A percentile compares a stretch with the other conserved stretches of the same genome.
These are phyloP conservation scores for Pinna nobilis DNA, from an alignment of 1,140 invertebrate species.

Conservation along the genomic window DNA sequence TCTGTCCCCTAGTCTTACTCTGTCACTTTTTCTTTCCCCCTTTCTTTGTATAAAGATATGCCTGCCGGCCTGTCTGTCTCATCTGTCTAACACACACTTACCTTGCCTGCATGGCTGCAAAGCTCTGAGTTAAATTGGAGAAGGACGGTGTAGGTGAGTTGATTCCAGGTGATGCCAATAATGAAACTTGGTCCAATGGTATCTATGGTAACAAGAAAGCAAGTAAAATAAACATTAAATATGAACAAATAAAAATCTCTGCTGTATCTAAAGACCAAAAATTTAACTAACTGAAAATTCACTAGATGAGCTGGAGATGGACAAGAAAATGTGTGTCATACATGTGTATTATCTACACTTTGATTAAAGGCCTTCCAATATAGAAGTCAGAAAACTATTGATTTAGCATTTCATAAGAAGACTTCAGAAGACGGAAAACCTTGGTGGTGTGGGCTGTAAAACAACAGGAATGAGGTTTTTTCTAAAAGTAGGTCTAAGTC, in stretches of 20 bases:
- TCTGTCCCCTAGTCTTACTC: not conserved
- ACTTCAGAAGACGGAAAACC: too few relatives aligned
- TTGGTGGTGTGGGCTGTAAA: too few relatives aligned
- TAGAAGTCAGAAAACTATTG: too few relatives aligned
- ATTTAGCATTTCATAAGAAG: too few relatives aligned
- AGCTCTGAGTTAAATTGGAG: constrained; percentile 54
- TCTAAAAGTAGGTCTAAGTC: too few relatives aligned
- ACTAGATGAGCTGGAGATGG: too few relatives aligned
- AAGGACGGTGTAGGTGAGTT: constrained; percentile 47
- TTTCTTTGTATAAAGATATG: not conserved
- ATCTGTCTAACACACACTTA: not conserved
- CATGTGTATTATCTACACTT: too few relatives aligned
- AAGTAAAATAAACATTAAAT: not conserved
- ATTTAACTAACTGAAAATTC: too few relatives aligned
- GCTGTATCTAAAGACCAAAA: not conserved
- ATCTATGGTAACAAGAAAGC: constrained; percentile 42
- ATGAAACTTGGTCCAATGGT: constrained; percentile 52
- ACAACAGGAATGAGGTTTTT: too few relatives aligned
- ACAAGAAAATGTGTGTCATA: too few relatives aligned
- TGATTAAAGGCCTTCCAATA: too few relatives aligned
- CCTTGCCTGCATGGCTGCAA: constrained; percentile 48
- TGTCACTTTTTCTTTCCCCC: not conserved
- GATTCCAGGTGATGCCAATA: constrained; percentile 13
- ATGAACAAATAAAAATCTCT: not conserved
- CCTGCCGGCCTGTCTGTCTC: not conserved